Evolutionary conservation across 2,888 invertebrate genomes (phyloP), one percentile per base, ranked within the genome.

Genomic region (Steinernema hermaphroditum): DNA sequence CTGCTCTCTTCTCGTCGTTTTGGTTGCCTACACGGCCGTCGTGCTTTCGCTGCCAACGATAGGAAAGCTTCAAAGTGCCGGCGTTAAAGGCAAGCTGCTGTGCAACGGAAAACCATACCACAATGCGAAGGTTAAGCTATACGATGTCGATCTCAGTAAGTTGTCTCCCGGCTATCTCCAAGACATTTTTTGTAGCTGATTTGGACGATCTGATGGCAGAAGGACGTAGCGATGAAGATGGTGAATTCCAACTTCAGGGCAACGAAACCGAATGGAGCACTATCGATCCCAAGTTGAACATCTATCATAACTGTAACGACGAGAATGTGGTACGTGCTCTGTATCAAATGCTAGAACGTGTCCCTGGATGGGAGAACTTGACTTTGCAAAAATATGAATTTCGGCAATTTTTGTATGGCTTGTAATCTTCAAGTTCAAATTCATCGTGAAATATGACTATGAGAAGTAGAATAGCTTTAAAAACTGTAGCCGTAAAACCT

Each of bases 231-330:
- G 77, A 83, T 68, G 75, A 50, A 0, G 72, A 82, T 16, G 83
- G 83, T 16, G 74, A 78, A 70, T 84, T 84, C 73, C 49, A 73
- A 9, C 75, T 84, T 14, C 72, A 75, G 19, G 83, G 79, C 34
- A 76, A 74, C 46, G 77, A 77, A 69, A 77, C 77, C 19, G 77
- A 77, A 62, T 43, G 74, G 44, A 76, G 69, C 6, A 72, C 74
- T 27, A 68, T 74, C 16, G 72, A 68, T 27, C 73, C 73, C 12
- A 73, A 72, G 43, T 24, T 74, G 27, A 80, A 83, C 74, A 80
- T 84, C 70, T 83, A 83, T 62, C 83, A 84, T 72, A 83, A 83
- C 74, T 84, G 83, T 72, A 79, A 84, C 46, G 82, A 81, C 49
- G 62, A 62, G 32, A 32, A 62, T 32, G 62, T 62, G 62, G 62